Percentiles rank a stretch among this genome's conserved stretches.
Evolutionary conservation across 2,113 vertebrate genomes (phyloP).

Genomic region (Halcyon malimbica): DNA sequence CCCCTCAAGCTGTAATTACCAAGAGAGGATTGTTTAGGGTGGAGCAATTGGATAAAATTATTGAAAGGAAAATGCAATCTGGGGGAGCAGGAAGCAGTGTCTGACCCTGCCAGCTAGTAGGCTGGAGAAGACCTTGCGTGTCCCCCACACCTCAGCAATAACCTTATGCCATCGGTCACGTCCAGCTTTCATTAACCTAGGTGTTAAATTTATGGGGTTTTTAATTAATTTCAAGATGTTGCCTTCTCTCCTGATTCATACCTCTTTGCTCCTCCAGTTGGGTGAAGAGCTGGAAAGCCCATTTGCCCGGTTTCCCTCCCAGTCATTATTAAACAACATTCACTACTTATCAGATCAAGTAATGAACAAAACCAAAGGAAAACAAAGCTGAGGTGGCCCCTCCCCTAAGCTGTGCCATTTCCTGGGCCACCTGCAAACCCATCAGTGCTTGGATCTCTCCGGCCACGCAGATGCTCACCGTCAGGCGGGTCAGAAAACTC

Average conservation of each 20-base stretch:
- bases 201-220: neutral
- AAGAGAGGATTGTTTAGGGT: neutral
- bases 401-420: neutral
- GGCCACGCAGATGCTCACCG: neutral
- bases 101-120: neutral
- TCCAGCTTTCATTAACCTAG: neutral
- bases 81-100: neutral
- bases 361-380: neutral
- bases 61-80: neutral
- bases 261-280: neutral
- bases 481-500: neutral
- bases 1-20: slow-evolving; percentile 17
- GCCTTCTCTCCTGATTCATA: neutral
- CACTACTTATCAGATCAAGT: neutral
- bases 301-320: neutral
- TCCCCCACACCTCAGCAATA: neutral
- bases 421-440: neutral
- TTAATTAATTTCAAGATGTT: neutral
- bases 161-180: neutral
- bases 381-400: neutral
- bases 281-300: neutral
- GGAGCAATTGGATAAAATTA: neutral
- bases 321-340: neutral
- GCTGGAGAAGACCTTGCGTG: neutral
- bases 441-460: neutral